Percentiles rank a stretch among this genome's conserved stretches.
phyloP scores from a whole-genome alignment of 2,113 vertebrate species.

The Varanus komodoensis region DNA sequence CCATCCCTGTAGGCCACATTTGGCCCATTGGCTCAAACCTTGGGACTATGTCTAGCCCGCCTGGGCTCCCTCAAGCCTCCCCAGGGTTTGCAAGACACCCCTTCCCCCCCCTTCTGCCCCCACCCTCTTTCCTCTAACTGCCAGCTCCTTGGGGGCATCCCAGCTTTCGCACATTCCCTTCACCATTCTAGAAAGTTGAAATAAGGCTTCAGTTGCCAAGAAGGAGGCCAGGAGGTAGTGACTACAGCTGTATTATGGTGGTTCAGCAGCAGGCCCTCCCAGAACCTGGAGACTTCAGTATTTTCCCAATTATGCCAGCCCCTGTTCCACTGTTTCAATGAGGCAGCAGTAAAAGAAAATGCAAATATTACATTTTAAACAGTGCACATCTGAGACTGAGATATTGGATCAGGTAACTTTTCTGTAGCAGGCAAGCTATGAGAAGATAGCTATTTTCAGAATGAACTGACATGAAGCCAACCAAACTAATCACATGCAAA shows the following conservation, averaged over 20 bases:
- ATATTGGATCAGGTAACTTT: background rate
- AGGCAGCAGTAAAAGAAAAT: background rate
- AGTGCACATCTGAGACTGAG: background rate
- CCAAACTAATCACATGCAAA: background rate
- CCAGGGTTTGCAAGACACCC: no score
- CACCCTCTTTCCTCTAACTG: no score
- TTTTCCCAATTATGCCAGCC: background rate
- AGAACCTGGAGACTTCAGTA: background rate
- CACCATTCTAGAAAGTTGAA: no score
- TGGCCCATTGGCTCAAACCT: no score
- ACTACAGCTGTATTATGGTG: background rate
- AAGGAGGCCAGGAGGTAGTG: background rate
- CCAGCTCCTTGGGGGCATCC: no score
- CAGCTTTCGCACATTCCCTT: no score
- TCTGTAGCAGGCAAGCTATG: background rate
- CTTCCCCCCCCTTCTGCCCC: no score
- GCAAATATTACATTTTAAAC: background rate
- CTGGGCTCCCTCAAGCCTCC: no score
- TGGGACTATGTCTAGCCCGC: no score
- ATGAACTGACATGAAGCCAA: background rate
- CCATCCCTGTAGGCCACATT: background rate
- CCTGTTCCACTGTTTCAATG: background rate
- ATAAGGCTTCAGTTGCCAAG: no score
- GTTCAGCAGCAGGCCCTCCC: background rate
- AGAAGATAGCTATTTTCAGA: background rate